Evolutionary conservation across 2,888 invertebrate species (phyloP), one percentile per base, ranked within the genome.

Genomic region (Timema podura): DNA sequence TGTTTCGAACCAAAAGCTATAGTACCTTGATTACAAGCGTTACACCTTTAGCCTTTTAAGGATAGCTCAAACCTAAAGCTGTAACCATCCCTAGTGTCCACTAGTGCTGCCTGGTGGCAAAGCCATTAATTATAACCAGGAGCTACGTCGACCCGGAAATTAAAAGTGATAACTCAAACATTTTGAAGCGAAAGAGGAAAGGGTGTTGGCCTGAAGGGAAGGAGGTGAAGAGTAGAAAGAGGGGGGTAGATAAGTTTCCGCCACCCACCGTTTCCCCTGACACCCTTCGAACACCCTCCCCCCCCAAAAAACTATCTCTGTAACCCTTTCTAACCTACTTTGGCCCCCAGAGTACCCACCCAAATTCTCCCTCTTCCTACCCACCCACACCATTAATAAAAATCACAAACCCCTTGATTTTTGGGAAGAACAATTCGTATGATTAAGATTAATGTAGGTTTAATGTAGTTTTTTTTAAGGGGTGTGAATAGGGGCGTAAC

Each of bases 121-220:
- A 30, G 61, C 61, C 61, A 61, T 61, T 61, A 61, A 61, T 61
- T 61, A 61, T 45, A 30, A 30, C 57, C 57, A n/a, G 54, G 54
- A 8, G 51, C 15, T 48, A 48, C 69, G 30, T 51, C 65, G 64
- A 65, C 64, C 69, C 71, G 73, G 73, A 73, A 73, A 73, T 73
- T 73, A 73, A 73, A 71, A 72, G 73, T 72, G 72, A 73, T 73
- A 73, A 72, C 71, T 73, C 73, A 73, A 71, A 67, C 71, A 71
- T 71, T 71, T 71, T 71, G 68, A 71, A 45, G 68, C 69, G 71
- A 57, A 61, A 65, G 47, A 64, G 69, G 65, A 30, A 30, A 15
- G 44, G 30, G 61, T 30, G 61, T 61, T 61, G 61, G 57, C 8
- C n/a, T 57, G 16, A 8, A 45, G 16, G 44, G 13, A 45, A 45